Percentiles rank a stretch among this genome's conserved stretches.
Evolutionary conservation across 2,888 invertebrate genomes (phyloP).

Genomic region (Nymphalis urticae): DNA sequence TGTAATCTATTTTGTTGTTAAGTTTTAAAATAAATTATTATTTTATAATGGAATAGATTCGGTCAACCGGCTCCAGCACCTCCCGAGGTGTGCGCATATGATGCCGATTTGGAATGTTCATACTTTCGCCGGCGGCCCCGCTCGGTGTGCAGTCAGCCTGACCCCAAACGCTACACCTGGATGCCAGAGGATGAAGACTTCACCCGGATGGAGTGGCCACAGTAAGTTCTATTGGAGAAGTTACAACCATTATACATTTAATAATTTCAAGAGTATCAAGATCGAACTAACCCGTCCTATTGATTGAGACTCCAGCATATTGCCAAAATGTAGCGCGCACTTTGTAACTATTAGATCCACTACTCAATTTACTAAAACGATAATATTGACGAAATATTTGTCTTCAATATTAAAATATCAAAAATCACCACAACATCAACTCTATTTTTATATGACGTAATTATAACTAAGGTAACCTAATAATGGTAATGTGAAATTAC

Average conservation of each 20-base stretch:
- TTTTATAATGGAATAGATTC: slow-evolving; percentile 64
- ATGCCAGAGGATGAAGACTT: slow-evolving; percentile 88
- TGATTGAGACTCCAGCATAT: too few relatives aligned
- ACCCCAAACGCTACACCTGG: slow-evolving; percentile 89
- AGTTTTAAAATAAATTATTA: background rate
- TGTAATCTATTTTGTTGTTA: background rate
- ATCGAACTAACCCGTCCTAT: too few relatives aligned
- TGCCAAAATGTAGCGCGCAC: too few relatives aligned
- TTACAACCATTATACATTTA: background rate
- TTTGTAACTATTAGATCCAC: too few relatives aligned
- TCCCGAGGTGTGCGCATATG: slow-evolving; percentile 83
- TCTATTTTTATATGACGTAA: too few relatives aligned
- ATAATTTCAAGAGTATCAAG: too few relatives aligned
- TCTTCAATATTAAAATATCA: too few relatives aligned
- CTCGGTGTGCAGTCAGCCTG: slow-evolving; percentile 86
- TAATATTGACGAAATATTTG: too few relatives aligned
- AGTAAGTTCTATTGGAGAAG: slow-evolving; percentile 54
- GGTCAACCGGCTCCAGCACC: slow-evolving; percentile 82
- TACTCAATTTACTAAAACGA: too few relatives aligned
- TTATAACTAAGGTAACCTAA: too few relatives aligned
- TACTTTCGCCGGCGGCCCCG: slow-evolving; percentile 91
- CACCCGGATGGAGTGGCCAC: slow-evolving; percentile 87
- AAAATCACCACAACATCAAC: too few relatives aligned
- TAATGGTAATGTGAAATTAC: too few relatives aligned
- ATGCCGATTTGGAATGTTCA: slow-evolving; percentile 88